Base-by-base conservation (phyloP, 1,140 invertebrate genomes). In the Charaxes varanes region DNA sequence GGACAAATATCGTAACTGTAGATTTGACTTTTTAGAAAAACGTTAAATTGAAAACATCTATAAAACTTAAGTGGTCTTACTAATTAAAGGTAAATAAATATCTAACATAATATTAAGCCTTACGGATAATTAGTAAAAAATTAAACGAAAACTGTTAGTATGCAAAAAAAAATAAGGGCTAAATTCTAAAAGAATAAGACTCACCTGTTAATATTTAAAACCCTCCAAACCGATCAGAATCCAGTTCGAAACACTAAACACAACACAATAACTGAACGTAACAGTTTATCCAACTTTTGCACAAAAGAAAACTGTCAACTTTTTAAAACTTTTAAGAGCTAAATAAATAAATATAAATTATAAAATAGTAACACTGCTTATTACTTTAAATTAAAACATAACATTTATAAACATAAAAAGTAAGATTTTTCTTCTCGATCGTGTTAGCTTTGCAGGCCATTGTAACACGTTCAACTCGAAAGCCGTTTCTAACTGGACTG, bases 401-500 rank as follows among this genome's bases (percentile, higher is more conserved):
- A 45, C 26, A 10, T 18, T 30, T 40, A 37, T 22, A 27, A 41
- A 16, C 43, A 46, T 23, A 24, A 21, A 36, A 47, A 43, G 34
- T 27, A 51, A 44, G 46, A 36, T 51, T 56, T 61, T 42, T 55
- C 48, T 41, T 53, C 55, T 53, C 56, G 47, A 53, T 47, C 42
- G 41, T 15, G 45, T 33, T 16, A 34, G 32, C 31, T 3, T 28
- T n/a, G 13, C 12, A 14, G 42, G 41, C 30, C 48, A 54, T 51
- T 19, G 42, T 24, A 31, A 61, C 46, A 65, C 71, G 64, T 62
- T 23, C 33, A 33, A 21, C 45, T 8, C 52, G 26, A 41, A 13
- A 38, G 41, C 23, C 59, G 54, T 42, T 41, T 62, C 52, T 72
- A 72, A 76, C 71, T 64, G 65, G 63, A 76, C 71, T 76, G 65